Conservation (phyloP, 1,140 invertebrate species). For the Leptopilina boulardi region DNA sequence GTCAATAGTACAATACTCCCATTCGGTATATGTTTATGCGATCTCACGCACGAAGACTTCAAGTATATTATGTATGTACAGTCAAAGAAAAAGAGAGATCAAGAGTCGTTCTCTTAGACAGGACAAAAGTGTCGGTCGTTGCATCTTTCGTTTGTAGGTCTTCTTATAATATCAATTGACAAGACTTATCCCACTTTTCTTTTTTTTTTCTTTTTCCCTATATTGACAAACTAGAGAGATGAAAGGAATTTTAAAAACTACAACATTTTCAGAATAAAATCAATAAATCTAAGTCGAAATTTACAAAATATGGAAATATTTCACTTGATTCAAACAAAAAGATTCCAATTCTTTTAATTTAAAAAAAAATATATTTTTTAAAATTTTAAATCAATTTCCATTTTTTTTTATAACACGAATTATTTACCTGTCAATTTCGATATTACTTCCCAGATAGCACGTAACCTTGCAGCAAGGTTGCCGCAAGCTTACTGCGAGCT, state of each 20-base stretch:
- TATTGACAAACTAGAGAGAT: not conserved
- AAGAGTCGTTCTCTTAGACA: slow-evolving; percentile 43
- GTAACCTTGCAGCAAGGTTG: no score
- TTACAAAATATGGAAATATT: not conserved
- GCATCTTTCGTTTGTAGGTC: slow-evolving; percentile 37
- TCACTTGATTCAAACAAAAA: not conserved
- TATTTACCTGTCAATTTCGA: no score
- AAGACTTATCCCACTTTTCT: slow-evolving; percentile 26
- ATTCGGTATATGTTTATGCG: slow-evolving; percentile 47
- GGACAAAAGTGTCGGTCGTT: slow-evolving; percentile 47
- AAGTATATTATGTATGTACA: no score
- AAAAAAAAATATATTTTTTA: no score
- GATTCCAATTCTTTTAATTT: no score
- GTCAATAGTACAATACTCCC: slow-evolving; percentile 46
- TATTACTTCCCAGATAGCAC: no score
- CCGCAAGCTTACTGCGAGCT: no score
- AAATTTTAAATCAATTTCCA: no score
- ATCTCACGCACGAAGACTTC: slow-evolving; percentile 51
- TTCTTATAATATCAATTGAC: slow-evolving; percentile 60
- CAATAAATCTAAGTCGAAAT: not conserved
- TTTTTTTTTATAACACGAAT: no score
- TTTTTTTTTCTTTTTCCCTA: not conserved
- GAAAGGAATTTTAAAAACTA: not conserved
- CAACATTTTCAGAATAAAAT: not conserved
- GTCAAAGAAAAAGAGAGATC: slow-evolving; percentile 30